These are phyloP conservation scores for Eupleurogrammus muticus DNA, from an alignment of 2,797 vertebrate genomes.

Conservation along the genomic window DNA sequence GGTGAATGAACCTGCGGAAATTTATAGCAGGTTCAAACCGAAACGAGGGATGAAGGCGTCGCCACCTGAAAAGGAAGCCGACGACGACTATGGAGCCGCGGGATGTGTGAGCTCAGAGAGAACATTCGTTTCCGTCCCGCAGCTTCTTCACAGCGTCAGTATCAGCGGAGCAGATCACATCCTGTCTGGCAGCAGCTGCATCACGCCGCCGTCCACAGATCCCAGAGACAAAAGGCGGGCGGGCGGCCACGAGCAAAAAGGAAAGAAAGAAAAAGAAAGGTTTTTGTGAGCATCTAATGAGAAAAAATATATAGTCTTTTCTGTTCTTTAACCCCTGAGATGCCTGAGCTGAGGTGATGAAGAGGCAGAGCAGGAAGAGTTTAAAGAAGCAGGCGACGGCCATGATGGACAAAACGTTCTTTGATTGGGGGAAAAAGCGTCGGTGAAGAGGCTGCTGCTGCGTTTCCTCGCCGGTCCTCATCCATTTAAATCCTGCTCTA, in stretches of 20 bases:
- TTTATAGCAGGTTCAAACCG: slow-evolving; percentile 39
- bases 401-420: slow-evolving; percentile 47
- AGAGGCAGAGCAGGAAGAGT: slow-evolving; percentile 43
- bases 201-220: slow-evolving; percentile 71
- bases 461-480: not conserved
- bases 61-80: slow-evolving; percentile 48
- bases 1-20: slow-evolving; percentile 41
- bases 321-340: slow-evolving; percentile 58
- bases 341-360: slow-evolving; percentile 68
- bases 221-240: slow-evolving; percentile 70
- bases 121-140: slow-evolving; percentile 41
- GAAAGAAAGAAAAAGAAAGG: too few species aligned
- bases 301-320: slow-evolving; percentile 67
- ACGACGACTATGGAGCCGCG: slow-evolving; percentile 43
- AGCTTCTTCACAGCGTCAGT: slow-evolving; percentile 56
- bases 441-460: not conserved
- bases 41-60: slow-evolving; percentile 46
- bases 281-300: slow-evolving; percentile 73
- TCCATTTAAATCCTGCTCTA: not conserved
- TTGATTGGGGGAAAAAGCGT: slow-evolving; percentile 28
- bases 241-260: slow-evolving; percentile 43
- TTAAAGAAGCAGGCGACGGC: slow-evolving; percentile 44
- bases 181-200: slow-evolving; percentile 68
- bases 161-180: slow-evolving; percentile 67
- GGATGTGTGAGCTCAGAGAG: slow-evolving; percentile 42